Conservation (phyloP, 1,140 invertebrate genomes). For the Camponotus vicinus region DNA sequence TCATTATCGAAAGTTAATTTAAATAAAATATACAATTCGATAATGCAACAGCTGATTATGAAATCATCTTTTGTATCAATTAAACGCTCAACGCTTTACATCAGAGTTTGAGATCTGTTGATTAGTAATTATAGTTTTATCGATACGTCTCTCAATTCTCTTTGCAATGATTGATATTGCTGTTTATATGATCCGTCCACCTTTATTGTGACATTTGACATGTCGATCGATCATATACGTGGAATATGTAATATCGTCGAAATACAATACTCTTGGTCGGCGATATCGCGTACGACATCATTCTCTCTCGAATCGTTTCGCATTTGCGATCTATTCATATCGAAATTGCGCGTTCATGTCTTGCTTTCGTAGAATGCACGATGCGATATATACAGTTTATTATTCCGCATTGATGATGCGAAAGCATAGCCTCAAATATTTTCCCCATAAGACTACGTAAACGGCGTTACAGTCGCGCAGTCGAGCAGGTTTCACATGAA, state of each 20-base stretch:
- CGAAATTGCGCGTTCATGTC: slow-evolving; percentile 42
- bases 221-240: slow-evolving; percentile 66
- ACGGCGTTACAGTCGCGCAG: background rate
- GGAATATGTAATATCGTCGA: slow-evolving; percentile 58
- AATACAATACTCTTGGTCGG: slow-evolving; percentile 63
- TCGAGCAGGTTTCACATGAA: slow-evolving; percentile 20
- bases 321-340: slow-evolving; percentile 54
- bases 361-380: slow-evolving; percentile 36
- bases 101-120: background rate
- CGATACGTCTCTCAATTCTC: background rate
- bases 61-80: background rate
- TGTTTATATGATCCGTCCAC: background rate
- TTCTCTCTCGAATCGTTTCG: slow-evolving; percentile 2
- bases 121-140: background rate
- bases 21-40: background rate
- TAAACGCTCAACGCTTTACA: background rate
- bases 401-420: slow-evolving; percentile 18
- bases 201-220: slow-evolving; percentile 43
- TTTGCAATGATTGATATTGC: slow-evolving; percentile 1
- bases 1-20: slow-evolving; percentile 36
- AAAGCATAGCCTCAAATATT: background rate
- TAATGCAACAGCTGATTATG: background rate
- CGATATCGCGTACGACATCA: slow-evolving; percentile 64
- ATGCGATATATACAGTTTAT: slow-evolving; percentile 54
- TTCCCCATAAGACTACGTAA: slow-evolving; percentile 1